Base-by-base conservation (phyloP, 1,140 invertebrate genomes). In the Ips typographus region DNA sequence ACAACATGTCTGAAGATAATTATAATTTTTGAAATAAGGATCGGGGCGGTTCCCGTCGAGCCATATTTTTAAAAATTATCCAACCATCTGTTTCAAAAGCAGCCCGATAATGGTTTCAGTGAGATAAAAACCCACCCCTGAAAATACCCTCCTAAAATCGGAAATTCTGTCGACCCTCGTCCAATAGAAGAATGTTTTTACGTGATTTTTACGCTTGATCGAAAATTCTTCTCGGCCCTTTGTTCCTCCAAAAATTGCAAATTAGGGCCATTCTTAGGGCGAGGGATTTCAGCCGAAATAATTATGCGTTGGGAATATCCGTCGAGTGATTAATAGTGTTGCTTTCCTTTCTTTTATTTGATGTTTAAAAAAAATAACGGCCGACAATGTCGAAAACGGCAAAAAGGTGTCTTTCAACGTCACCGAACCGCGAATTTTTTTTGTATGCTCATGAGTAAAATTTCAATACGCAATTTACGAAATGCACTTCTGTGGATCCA, bases 171-270 rank as follows among this genome's bases (percentile, higher is more conserved):
- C 51, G 68, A 65, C 68, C 63, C 63, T 70, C 63, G 68, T 70
- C 68, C 68, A 70, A 70, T 70, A 65, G 60, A 63, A 47, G 62
- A 58, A 68, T 40, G 62, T 70, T 65, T 70, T 70, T 70, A 70
- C 68, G 62, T 70, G 61, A 70, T 70, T 70, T 70, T 70, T 62
- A 70, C 68, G 68, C 68, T 65, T 70, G 68, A 70, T 70, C 63
- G 61, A 62, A 58, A 56, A 63, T 63, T 70, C 61, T 53, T 70
- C 63, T 59, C 61, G 56, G 62, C 41, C 68, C 63, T 70, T 65
- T 65, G 59, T 65, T 65, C 55, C 53, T 70, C 40, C 36, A 70
- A 70, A 70, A 70, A 70, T 70, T 65, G 68, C 68, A 70, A 70
- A 70, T 70, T 70, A 70, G 68, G 56, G 61, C 53, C 68, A 64